Percentiles rank a stretch among this genome's conserved stretches.
Evolutionary conservation across 2,113 vertebrate species (phyloP).

Genomic region (Mus spicilegus): DNA sequence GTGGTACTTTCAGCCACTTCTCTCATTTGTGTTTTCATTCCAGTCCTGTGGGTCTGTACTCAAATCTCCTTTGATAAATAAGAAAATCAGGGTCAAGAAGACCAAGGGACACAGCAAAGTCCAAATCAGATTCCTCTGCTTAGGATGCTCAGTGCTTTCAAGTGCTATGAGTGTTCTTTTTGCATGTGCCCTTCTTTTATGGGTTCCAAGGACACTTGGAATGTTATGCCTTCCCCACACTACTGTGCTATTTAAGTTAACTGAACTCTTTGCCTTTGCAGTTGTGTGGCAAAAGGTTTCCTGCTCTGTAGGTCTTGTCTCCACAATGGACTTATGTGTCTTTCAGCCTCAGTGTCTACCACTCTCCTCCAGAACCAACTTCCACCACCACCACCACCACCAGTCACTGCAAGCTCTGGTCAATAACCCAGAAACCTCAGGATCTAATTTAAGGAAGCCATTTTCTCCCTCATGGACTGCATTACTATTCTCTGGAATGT

Average conservation of each 20-base stretch:
- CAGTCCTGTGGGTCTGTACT: not conserved
- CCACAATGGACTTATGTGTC: too few relatives aligned
- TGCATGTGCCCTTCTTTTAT: not conserved
- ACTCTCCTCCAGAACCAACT: not conserved
- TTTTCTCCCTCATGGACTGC: not conserved
- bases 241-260: not conserved
- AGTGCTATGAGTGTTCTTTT: not conserved
- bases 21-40: not conserved
- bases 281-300: too few relatives aligned
- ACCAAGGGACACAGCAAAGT: not conserved
- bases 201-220: not conserved
- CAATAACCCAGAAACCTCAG: not conserved
- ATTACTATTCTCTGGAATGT: not conserved
- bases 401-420: not conserved
- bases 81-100: not conserved
- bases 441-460: not conserved
- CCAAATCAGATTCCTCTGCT: not conserved
- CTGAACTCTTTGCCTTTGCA: not conserved
- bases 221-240: not conserved
- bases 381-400: not conserved
- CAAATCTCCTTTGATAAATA: not conserved
- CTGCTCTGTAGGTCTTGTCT: rapidly evolving
- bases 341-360: not conserved
- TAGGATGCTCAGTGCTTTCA: not conserved
- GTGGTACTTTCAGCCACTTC: not conserved